Evolutionary conservation across 2,797 vertebrate genomes (phyloP), one percentile per base, ranked within the genome.

Genomic region (Euthynnus affinis): DNA sequence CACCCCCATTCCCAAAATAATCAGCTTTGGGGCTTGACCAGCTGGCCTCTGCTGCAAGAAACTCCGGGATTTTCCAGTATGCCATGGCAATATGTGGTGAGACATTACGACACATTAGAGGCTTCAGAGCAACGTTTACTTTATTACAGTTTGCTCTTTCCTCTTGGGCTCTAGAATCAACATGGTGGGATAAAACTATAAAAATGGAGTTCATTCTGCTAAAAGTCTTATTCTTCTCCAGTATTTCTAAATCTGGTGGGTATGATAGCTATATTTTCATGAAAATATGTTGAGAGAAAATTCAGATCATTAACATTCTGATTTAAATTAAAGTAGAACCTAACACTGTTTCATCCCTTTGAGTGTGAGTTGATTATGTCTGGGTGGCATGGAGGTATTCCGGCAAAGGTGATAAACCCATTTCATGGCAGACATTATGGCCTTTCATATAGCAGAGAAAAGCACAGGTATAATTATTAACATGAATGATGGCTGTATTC

Each of bases 21-120:
- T 89, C 86, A 90, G 91, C 88, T 90, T 88, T 90, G 70, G 79
- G 71, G 55, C 74, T 71, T 80, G 74, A 86, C 89, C 87, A 88
- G 79, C 86, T 92, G 89, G 82, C 77, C 57, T 53, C 29, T 55
- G 8, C n/a, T 74, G 49, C 62, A 76, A 80, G 79, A 66, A 90
- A 86, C 27, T 72, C 64, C 27, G 64, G 83, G 71, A 82, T 87
- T 88, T 82, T 72, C 63, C 29, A n/a, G 62, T 74, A 73, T 62
- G 42, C 63, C 52, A 22, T 27, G 49, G 34, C 32, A 80, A 60
- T 71, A 76, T 81, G 71, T 42, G 65, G 23, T 60, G 72, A 79
- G 67, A 75, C 72, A 57, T 9, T 70, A 57, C 46, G 71, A 69
- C 70, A 82, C 40, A 71, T 74, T 23, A 56, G 13, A 32, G 32